These are phyloP conservation scores for Carcharodon carcharias DNA, from an alignment of 2,797 vertebrate species.

Conservation along the genomic window DNA sequence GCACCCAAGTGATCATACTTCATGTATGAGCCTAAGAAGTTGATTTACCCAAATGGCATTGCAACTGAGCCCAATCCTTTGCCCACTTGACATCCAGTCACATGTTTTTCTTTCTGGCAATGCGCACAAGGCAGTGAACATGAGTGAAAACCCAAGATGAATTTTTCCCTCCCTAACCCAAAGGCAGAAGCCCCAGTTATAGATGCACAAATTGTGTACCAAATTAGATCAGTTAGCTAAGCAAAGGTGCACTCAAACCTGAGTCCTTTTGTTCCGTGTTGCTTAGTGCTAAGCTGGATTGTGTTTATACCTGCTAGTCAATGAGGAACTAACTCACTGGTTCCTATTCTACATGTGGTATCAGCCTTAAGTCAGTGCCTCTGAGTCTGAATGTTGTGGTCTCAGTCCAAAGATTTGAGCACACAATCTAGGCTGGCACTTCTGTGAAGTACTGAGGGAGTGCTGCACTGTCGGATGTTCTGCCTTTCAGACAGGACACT, in stretches of 20 bases:
- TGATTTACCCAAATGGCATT: not conserved
- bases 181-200: not conserved
- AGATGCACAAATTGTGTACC: not conserved
- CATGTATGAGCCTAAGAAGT: not conserved
- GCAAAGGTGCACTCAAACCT: not conserved
- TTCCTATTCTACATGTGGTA: not conserved
- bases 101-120: not conserved
- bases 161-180: not conserved
- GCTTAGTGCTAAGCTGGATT: too few species aligned
- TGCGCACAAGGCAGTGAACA: not conserved
- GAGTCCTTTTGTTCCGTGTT: not conserved
- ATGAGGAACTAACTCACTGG: not conserved
- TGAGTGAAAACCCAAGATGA: not conserved
- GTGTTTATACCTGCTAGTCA: not conserved
- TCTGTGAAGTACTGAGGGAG: not conserved
- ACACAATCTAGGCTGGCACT: not conserved
- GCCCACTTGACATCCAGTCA: not conserved
- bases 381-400: not conserved
- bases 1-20: not conserved
- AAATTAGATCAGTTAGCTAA: not conserved
- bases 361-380: not conserved
- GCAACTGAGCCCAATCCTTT: not conserved
- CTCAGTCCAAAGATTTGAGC: not conserved
- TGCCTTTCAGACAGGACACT: not conserved
- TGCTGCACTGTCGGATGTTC: not conserved